These are phyloP conservation scores for Hydrolagus colliei DNA, from an alignment of 2,797 vertebrate species.

Conservation along the genomic window DNA sequence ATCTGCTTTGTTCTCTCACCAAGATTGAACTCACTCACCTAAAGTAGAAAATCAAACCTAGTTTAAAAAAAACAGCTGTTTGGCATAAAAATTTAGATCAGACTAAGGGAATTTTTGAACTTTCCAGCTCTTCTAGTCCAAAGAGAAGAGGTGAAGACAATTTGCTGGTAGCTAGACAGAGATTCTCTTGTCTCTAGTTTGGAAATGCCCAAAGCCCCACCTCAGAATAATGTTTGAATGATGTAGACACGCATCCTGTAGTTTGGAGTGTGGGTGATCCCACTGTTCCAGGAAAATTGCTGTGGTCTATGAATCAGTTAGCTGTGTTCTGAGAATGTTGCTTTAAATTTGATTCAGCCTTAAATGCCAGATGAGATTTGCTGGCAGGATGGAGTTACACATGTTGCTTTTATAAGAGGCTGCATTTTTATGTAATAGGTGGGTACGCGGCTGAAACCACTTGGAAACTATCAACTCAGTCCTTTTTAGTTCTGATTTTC, in stretches of 20 bases:
- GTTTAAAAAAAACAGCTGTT: background rate
- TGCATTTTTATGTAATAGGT: conserved; percentile 12
- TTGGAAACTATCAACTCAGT: background rate
- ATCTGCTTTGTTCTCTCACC: too few relatives aligned
- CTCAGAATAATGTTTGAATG: background rate
- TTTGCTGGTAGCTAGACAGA: background rate
- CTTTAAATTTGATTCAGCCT: background rate
- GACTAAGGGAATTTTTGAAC: background rate
- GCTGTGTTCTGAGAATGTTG: background rate
- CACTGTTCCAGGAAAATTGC: background rate
- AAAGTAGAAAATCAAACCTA: too few relatives aligned
- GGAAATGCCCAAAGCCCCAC: background rate
- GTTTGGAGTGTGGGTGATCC: background rate
- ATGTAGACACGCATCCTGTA: background rate
- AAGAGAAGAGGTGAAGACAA: background rate
- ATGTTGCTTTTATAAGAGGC: background rate
- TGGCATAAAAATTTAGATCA: background rate
- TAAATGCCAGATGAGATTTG: background rate
- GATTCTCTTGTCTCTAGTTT: background rate
- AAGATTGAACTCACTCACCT: too few relatives aligned
- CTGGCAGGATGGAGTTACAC: background rate
- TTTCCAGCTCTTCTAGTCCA: background rate
- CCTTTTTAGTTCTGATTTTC: background rate
- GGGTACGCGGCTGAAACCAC: background rate
- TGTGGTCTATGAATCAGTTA: conserved; percentile 16